phyloP scores from a whole-genome alignment of 2,888 invertebrate genomes.

The Drosophila mimetica region DNA sequence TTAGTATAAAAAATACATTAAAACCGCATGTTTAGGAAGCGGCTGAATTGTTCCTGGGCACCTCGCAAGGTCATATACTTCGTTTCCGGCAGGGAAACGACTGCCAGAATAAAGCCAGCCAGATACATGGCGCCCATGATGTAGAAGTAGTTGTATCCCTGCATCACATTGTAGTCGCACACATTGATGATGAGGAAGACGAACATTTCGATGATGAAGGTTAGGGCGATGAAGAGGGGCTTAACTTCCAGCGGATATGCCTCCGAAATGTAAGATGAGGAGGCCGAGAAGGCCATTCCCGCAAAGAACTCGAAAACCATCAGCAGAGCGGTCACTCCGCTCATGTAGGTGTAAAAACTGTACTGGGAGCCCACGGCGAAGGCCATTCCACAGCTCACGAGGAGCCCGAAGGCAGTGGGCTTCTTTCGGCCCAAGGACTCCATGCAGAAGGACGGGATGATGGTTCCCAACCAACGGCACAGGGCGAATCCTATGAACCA shows the following conservation, averaged over 20 bases:
- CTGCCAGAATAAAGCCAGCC: conserved; percentile 51
- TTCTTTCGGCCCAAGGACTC: conserved; percentile 73
- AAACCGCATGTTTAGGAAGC: conserved; percentile 9
- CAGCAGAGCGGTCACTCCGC: conserved; percentile 37
- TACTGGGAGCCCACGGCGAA: conserved; percentile 54
- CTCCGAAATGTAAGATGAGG: conserved; percentile 72
- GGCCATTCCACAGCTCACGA: conserved; percentile 52
- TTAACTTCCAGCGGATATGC: conserved; percentile 79
- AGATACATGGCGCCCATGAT: conserved; percentile 59
- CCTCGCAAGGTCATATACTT: conserved; percentile 62
- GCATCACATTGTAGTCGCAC: rapidly evolving
- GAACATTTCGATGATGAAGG: conserved; percentile 61
- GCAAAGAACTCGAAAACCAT: conserved; percentile 64
- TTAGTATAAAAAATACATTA: not conserved
- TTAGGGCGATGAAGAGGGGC: conserved; percentile 67
- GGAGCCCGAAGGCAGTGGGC: conserved; percentile 56
- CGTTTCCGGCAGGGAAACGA: conserved; percentile 77
- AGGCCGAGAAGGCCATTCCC: conserved; percentile 64
- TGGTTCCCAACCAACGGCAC: conserved; percentile 56
- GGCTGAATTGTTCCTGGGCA: conserved; percentile 63
- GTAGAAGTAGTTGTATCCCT: conserved; percentile 53
- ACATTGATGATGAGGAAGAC: conserved; percentile 55
- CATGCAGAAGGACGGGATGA: conserved; percentile 41
- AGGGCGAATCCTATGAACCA: conserved; percentile 48
- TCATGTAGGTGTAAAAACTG: not conserved